Base-by-base conservation (phyloP, 2,797 vertebrate genomes). In the Tympanoctomys barrerae region DNA sequence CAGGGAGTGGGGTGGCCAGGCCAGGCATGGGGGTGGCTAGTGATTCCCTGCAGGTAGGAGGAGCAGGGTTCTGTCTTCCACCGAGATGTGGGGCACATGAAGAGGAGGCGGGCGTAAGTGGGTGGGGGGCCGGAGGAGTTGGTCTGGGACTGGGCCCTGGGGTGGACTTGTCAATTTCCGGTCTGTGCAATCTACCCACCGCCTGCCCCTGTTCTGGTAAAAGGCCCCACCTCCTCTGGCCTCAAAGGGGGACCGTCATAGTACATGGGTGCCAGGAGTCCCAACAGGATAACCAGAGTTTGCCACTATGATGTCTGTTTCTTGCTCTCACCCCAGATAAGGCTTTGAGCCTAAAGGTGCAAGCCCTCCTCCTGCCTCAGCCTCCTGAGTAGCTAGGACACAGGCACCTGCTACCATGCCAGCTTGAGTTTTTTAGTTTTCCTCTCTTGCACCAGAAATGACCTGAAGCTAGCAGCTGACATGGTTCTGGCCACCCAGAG, bases 141-240 rank as follows among this genome's bases (percentile, higher is more conserved):
- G 39, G 88, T 82, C 28, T 49, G 59, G 28, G 39, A 14, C 90
- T 97, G 96, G 89, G 96, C 95, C 97, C 90, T 77, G 95, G 95
- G 49, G 86, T 73, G 42, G 46, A 22, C 10, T 62, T 87, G 7
- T 46, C 57, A 26, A 2, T 22, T 24, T 18, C 49, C 33, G 12
- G 24, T 83, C 26, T 70, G 13, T 28, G 2, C 33, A 7, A 4
- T 19, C 21, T 42, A 46, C 71, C 62, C 28, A 7, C 5, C 5
- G 42, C 42, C 42, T 11, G 16, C 12, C 21, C 18, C 31, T 31
- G 8, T 57, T 49, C 42, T n/a, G 4, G 2, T 18, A 9, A 91
- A 59, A 66, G 82, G 73, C 6, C 21, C 7, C 31, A 11, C 28
- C 24, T 84, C 52, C 71, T 77, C 36, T 33, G 16, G 33, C 24